A percentile compares a stretch with the other conserved stretches of the same genome.
These are phyloP conservation scores for Ichneumoninae sp. DNA, from an alignment of 2,888 invertebrate species.

Conservation along the genomic window DNA sequence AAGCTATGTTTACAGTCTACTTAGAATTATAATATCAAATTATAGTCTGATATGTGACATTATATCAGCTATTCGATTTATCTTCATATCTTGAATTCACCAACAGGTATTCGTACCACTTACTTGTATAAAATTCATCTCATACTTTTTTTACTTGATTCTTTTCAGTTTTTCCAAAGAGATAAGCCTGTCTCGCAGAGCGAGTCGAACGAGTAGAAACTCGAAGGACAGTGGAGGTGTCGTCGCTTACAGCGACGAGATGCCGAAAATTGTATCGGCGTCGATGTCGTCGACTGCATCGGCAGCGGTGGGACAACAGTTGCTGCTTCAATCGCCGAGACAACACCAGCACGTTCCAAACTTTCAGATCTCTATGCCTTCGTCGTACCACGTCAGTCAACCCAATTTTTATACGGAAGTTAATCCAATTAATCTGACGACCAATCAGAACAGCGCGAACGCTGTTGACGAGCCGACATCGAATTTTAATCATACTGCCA, in stretches of 20 bases:
- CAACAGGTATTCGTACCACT: not conserved
- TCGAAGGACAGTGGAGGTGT: slow-evolving; percentile 61
- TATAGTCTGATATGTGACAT: too few species aligned
- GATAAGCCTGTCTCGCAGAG: slow-evolving; percentile 33
- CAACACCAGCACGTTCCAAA: slow-evolving; percentile 74
- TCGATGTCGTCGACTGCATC: slow-evolving; percentile 21
- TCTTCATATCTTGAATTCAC: too few species aligned
- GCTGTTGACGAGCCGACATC: slow-evolving; percentile 76
- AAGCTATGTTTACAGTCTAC: too few species aligned
- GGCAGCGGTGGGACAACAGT: slow-evolving; percentile 4
- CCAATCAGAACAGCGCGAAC: slow-evolving; percentile 70
- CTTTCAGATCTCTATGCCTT: slow-evolving; percentile 80
- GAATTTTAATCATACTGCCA: slow-evolving; percentile 79
- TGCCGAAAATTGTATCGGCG: slow-evolving; percentile 21
- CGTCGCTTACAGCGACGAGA: slow-evolving; percentile 28
- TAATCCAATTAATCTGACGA: slow-evolving; percentile 77
- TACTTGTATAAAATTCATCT: not conserved
- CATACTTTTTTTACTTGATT: slow-evolving; percentile 13
- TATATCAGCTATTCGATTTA: too few species aligned
- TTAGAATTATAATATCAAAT: too few species aligned
- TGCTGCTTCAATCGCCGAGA: slow-evolving; percentile 23
- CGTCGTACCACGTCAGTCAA: slow-evolving; percentile 80
- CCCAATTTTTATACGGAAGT: slow-evolving; percentile 83
- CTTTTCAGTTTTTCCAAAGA: slow-evolving; percentile 67
- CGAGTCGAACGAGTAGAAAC: slow-evolving; percentile 53